Evolutionary conservation across 2,888 invertebrate genomes (phyloP).

Genomic region (Allacma fusca): DNA sequence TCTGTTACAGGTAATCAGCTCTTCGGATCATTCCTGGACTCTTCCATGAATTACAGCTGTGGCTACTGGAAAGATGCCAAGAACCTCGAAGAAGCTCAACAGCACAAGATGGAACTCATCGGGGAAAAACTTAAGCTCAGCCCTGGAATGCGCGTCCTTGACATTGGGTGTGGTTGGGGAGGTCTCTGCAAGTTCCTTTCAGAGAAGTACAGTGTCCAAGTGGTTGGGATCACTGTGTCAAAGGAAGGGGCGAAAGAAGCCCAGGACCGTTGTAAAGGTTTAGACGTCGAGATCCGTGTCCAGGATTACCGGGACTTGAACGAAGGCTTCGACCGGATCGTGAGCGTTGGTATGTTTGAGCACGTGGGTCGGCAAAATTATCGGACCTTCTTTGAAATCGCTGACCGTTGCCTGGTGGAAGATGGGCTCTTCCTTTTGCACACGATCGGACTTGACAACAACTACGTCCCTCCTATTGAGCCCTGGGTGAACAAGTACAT

Average conservation of each 20-base stretch:
- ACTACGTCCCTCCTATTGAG: not conserved
- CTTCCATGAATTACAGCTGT: constrained; percentile 45
- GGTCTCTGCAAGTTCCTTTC: constrained; percentile 44
- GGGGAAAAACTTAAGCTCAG: constrained; percentile 45
- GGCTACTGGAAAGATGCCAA: constrained; percentile 46
- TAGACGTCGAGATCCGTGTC: constrained; percentile 34
- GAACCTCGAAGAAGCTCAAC: constrained; percentile 44
- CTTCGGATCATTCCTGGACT: constrained; percentile 44
- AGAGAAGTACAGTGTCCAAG: constrained; percentile 21
- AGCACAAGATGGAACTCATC: constrained; percentile 46
- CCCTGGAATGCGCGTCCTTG: constrained; percentile 51
- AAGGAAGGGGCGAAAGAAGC: constrained; percentile 34
- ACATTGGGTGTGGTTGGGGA: constrained; percentile 52
- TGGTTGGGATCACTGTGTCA: constrained; percentile 25
- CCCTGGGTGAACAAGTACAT: constrained; percentile 24
- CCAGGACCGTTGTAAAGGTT: constrained; percentile 19
- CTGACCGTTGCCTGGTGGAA: not conserved
- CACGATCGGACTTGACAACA: constrained; percentile 24
- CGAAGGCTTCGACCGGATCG: constrained; percentile 46
- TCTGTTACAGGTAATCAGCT: constrained; percentile 48
- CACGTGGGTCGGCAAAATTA: constrained; percentile 43
- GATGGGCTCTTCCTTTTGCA: constrained; percentile 44
- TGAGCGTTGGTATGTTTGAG: constrained; percentile 39
- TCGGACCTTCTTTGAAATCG: constrained; percentile 21
- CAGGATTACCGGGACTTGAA: constrained; percentile 42